These are phyloP conservation scores for Tortrix viridana DNA, from an alignment of 2,888 invertebrate genomes.

Conservation along the genomic window DNA sequence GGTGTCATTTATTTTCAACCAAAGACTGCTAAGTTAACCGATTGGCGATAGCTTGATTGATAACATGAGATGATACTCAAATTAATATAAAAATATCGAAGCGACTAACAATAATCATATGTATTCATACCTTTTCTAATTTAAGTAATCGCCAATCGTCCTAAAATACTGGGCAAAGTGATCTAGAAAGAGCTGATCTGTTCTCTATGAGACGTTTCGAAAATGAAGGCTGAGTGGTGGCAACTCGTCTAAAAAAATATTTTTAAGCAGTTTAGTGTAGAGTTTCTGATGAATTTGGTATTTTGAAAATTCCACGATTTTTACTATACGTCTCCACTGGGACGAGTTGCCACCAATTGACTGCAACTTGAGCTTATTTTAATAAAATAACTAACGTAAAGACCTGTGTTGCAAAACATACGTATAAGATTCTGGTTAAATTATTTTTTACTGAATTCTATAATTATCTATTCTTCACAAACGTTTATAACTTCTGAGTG, in stretches of 20 bases:
- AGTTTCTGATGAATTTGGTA: too few relatives aligned
- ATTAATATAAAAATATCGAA: too few relatives aligned
- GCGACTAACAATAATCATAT: background rate
- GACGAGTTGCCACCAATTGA: background rate
- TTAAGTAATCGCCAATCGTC: slow-evolving; percentile 12
- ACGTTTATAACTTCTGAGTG: slow-evolving; percentile 22
- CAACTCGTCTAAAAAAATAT: too few relatives aligned
- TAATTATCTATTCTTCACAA: background rate
- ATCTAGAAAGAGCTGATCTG: background rate
- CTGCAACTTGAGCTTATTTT: background rate
- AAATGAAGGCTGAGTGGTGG: too few relatives aligned
- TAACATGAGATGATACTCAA: background rate
- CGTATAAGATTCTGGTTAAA: too few relatives aligned
- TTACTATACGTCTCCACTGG: background rate
- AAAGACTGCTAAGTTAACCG: slow-evolving; percentile 43
- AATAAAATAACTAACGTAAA: too few relatives aligned
- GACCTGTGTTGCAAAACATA: too few relatives aligned
- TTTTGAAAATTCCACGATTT: too few relatives aligned
- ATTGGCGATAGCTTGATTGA: slow-evolving; percentile 1
- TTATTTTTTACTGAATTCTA: background rate
- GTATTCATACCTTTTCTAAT: background rate
- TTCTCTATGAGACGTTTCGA: too few relatives aligned
- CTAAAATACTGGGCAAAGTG: slow-evolving; percentile 17
- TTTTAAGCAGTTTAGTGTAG: too few relatives aligned
- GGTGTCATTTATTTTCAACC: slow-evolving; percentile 44